Base-by-base conservation (phyloP, 1,140 invertebrate genomes). In the Holcopasites calliopsidis region DNA sequence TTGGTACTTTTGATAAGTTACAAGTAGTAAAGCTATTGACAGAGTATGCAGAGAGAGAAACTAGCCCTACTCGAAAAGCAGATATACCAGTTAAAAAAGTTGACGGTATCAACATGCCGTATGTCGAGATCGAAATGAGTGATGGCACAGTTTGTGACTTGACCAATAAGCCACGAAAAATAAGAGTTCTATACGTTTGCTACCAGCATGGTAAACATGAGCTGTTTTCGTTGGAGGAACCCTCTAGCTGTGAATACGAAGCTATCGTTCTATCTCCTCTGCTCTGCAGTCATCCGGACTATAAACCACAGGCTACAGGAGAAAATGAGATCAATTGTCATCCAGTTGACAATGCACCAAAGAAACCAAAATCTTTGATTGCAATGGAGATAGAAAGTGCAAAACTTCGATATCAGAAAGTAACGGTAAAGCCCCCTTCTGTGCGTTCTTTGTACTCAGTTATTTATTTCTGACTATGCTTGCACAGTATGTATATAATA, bases 181-280 rank as follows among this genome's bases (percentile, higher is more conserved):
- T 96, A 3, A 94, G 94, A 85, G 94, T 98, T 5, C 90, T 95
- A 2, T 98, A 97, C 87, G 96, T 98, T 0, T 98, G 97, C 88
- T 97, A 96, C 86, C 93, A 93, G 28, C 94, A 95, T 84, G 95
- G 95, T n/a, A 96, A 96, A 83, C 96, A 98, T 84, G 97, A 99
- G 85, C 94, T 99, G 16, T 97, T 97, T 88, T 97, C 97, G 0
- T 93, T 99, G 40, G 98, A 98, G 87, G 98, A 99, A 92, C 96
- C 95, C 0, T 96, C 97, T 0, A 98, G 96, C 0, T 99, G 98
- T 88, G 96, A 98, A 91, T 99, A 99, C 90, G 97, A 98, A 91
- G 95, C 96, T 11, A 94, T 98, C 33, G 95, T 98, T 11, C 91
- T 98, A 7, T 97, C 97, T 2, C 95, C 96, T 3, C 89, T 95